Evolutionary conservation across 2,113 vertebrate genomes (phyloP).

Genomic region (Cryptotis parvus): DNA sequence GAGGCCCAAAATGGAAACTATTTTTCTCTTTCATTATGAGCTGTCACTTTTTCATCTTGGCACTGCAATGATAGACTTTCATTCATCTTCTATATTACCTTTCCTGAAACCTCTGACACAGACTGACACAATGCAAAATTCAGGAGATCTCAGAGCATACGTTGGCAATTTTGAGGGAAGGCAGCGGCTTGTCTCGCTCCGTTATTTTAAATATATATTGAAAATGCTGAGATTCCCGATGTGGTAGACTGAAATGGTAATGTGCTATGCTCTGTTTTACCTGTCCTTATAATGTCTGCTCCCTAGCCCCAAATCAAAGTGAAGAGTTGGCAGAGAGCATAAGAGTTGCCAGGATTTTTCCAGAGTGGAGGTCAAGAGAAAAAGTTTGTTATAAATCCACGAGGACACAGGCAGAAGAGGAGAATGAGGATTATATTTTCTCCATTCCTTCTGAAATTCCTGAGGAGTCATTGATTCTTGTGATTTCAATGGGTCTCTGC

Average conservation of each 20-base stretch:
- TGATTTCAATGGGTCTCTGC: neutral
- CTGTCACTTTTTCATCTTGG: conserved; percentile 94
- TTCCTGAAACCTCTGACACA: conserved; percentile 91
- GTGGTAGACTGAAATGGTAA: conserved; percentile 77
- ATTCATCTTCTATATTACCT: conserved; percentile 93
- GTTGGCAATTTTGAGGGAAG: conserved; percentile 86
- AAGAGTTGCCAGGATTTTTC: conserved; percentile 57
- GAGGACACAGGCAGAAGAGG: conserved; percentile 5
- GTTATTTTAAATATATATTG: conserved; percentile 90
- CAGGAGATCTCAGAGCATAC: conserved; percentile 86
- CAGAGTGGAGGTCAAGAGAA: conserved; percentile 55
- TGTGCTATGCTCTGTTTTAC: conserved; percentile 75
- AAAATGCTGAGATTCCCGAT: conserved; percentile 76
- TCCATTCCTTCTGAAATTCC: neutral
- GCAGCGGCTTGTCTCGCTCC: conserved; percentile 81
- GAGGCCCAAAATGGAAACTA: conserved; percentile 93
- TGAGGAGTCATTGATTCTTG: neutral
- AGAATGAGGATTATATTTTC: conserved; percentile 31
- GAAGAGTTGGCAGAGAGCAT: conserved; percentile 30
- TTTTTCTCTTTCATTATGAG: conserved; percentile 95
- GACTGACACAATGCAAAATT: conserved; percentile 91
- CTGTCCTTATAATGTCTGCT: conserved; percentile 60
- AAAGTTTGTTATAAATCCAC: conserved; percentile 71
- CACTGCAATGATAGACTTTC: conserved; percentile 91
- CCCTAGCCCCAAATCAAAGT: conserved; percentile 29